Evolutionary conservation across 2,113 vertebrate genomes (phyloP).

Genomic region (Ictalurus furcatus): DNA sequence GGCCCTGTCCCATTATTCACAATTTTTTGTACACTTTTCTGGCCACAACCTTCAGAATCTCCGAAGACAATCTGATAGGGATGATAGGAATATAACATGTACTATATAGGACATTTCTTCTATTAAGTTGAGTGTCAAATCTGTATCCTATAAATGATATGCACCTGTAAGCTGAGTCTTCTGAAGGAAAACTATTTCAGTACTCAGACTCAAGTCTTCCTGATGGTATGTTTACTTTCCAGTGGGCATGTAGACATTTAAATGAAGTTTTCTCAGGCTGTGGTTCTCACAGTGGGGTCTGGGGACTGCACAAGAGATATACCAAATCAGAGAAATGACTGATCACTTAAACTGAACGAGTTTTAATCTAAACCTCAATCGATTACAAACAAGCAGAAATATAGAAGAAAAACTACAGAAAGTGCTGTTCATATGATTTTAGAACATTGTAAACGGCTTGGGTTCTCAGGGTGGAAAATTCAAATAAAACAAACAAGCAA

Average conservation of each 20-base stretch:
- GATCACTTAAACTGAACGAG: not conserved
- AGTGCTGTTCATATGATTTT: not conserved
- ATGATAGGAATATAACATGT: not conserved
- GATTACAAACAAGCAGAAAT: not conserved
- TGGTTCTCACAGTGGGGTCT: not conserved
- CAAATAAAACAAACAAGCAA: not conserved
- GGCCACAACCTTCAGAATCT: not conserved
- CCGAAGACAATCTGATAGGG: not conserved
- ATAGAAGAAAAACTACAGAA: not conserved
- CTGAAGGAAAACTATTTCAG: not conserved
- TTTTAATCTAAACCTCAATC: not conserved
- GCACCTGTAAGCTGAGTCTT: not conserved
- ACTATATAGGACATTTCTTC: not conserved
- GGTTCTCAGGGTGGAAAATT: not conserved
- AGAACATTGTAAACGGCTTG: not conserved
- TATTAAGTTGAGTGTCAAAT: not conserved
- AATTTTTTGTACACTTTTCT: not conserved
- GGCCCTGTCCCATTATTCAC: not conserved
- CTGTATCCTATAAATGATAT: conserved; percentile 3
- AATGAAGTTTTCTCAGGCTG: not conserved
- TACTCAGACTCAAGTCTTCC: not conserved
- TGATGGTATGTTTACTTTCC: not conserved
- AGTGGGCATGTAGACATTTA: not conserved
- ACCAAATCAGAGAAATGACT: not conserved
- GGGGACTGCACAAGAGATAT: not conserved